phyloP scores from a whole-genome alignment of 2,113 vertebrate species.

The Empidonax traillii region DNA sequence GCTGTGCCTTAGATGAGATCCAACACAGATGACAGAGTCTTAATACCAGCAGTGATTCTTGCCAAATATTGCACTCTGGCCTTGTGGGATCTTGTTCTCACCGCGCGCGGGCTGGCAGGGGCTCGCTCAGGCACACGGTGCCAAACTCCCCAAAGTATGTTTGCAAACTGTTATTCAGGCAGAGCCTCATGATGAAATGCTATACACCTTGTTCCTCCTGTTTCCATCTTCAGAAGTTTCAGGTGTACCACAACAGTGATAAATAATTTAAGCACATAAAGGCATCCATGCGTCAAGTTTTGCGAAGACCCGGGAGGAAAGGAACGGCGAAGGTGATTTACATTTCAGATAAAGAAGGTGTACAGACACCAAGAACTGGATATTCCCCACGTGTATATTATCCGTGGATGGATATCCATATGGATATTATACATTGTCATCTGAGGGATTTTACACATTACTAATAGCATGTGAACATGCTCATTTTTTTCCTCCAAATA shows the following conservation, averaged over 20 bases:
- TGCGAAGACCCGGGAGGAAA: background rate
- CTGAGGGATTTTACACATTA: background rate
- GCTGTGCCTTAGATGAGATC: background rate
- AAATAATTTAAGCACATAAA: conserved; percentile 14
- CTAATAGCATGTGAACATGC: background rate
- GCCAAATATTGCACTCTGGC: background rate
- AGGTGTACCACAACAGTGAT: background rate
- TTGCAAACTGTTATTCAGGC: background rate
- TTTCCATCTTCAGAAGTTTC: conserved; percentile 17
- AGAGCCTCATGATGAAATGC: background rate
- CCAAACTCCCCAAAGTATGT: background rate
- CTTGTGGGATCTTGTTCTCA: background rate
- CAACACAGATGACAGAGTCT: background rate
- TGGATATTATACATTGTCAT: background rate
- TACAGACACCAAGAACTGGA: background rate
- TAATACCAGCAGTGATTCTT: background rate
- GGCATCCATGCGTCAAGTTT: background rate
- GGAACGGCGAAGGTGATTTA: background rate
- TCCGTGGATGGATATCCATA: background rate
- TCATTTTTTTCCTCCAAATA: background rate
- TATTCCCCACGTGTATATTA: background rate
- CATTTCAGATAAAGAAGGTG: background rate
- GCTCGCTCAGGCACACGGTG: rapidly evolving
- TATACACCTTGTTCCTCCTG: background rate
- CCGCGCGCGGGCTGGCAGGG: rapidly evolving